phyloP scores from a whole-genome alignment of 2,797 vertebrate species.

The Eutrigla gurnardus region DNA sequence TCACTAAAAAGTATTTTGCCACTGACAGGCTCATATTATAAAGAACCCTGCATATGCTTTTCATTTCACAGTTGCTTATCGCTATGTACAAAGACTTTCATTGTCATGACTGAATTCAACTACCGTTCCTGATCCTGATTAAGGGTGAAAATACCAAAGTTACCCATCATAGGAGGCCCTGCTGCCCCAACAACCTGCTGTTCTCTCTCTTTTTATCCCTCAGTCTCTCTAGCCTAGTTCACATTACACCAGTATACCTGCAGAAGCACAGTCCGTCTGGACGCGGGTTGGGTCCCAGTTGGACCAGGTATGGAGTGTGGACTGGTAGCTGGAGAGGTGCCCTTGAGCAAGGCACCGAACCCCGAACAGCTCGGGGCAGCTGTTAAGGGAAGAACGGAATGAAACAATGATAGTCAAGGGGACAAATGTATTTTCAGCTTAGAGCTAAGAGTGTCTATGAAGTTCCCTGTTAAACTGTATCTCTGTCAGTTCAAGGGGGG shows the following conservation, averaged over 20 bases:
- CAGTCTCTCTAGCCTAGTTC: slow-evolving; percentile 1
- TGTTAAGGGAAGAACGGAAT: not conserved
- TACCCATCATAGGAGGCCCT: slow-evolving; percentile 17
- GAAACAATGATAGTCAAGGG: not conserved
- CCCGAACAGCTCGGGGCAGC: not conserved
- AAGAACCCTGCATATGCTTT: not conserved
- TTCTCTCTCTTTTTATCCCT: slow-evolving; percentile 18
- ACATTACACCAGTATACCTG: not conserved
- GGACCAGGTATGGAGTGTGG: not conserved
- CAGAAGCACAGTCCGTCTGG: not conserved
- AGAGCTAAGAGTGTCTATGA: slow-evolving; percentile 15
- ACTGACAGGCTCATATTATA: not conserved
- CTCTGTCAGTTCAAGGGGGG: slow-evolving; percentile 19
- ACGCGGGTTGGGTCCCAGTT: not conserved
- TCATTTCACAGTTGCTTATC: too few relatives aligned
- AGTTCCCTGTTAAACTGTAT: slow-evolving; percentile 7
- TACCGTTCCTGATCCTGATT: too few relatives aligned
- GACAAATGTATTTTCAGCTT: slow-evolving; percentile 15
- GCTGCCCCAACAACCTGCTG: slow-evolving; percentile 41
- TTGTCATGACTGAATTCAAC: not conserved
- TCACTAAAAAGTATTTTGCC: not conserved
- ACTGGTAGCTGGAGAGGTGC: not conserved
- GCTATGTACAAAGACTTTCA: not conserved
- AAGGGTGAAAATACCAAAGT: not conserved
- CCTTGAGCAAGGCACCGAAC: not conserved